Evolutionary conservation across 2,888 invertebrate genomes (phyloP).

Genomic region (Pteria penguin): DNA sequence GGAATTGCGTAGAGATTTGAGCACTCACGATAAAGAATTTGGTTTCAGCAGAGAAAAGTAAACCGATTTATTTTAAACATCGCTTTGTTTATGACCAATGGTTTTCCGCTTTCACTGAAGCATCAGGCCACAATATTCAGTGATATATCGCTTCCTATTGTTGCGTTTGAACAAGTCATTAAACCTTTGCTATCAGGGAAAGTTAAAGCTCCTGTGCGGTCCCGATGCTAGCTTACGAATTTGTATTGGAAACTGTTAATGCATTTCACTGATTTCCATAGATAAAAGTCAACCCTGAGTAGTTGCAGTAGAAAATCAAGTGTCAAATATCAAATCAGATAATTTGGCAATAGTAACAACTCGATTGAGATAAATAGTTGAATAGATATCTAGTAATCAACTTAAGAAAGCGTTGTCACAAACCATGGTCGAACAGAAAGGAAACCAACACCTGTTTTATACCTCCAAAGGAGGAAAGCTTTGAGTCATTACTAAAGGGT

Average conservation of each 20-base stretch:
- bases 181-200: background rate
- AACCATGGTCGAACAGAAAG: background rate
- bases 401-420: background rate
- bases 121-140: too few relatives aligned
- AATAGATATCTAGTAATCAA: background rate
- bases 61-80: too few relatives aligned
- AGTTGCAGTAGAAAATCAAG: background rate
- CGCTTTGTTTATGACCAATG: too few relatives aligned
- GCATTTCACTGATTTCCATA: conserved; percentile 21
- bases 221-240: background rate
- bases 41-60: too few relatives aligned
- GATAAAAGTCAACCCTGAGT: conserved; percentile 1
- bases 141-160: too few relatives aligned
- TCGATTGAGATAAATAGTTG: background rate
- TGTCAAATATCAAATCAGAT: background rate
- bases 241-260: conserved; percentile 10
- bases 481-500: conserved; percentile 3
- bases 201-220: conserved; percentile 8
- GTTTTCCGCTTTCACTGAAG: too few relatives aligned
- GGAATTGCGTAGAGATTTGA: too few relatives aligned
- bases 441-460: conserved; percentile 7
- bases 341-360: background rate
- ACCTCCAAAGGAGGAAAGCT: conserved; percentile 14
- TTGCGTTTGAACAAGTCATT: background rate
- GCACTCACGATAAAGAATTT: too few relatives aligned